Evolutionary conservation across 2,797 vertebrate species (phyloP), one percentile per base, ranked within the genome.

Genomic region (Alca torda): DNA sequence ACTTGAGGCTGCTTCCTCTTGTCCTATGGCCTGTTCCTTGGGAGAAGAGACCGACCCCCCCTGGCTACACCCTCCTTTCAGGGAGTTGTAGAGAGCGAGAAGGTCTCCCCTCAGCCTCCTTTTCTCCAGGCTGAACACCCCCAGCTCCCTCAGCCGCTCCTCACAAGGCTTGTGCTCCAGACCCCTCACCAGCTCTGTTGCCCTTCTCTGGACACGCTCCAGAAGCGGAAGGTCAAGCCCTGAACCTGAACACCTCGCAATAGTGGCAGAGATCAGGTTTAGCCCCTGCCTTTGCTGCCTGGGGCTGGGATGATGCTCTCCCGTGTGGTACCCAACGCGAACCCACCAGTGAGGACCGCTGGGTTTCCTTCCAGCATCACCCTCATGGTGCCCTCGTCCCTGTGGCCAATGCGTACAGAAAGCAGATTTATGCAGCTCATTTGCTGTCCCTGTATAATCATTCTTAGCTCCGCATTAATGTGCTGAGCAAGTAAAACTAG

Each of bases 401-500:
- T 26, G 1, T 1, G 20, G 50, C 67, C 54, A 14, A 15, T 35
- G 16, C 10, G 26, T 18, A 15, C 31, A 1, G 81, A 48, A 37
- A 72, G 57, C 51, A 48, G 83, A 90, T 94, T 93, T 85, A 65
- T 65, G 75, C 93, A 83, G 45, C 93, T 95, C 81, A 3, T 95
- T 69, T 90, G 81, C 82, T 86, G 90, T 91, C 76, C 79, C 69
- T 59, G 45, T 30, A 7, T 74, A 91, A 92, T 91, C 68, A 48
- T 81, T 77, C 89, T 72, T 19, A 81, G 82, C 82, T 79, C 74
- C 39, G 68, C 91, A 41, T 76, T 94, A 78, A 89, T 92, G 86
- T 95, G 95, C 95, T 83, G 78, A 95, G 95, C 79, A 73, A 94
- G 93, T 90, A 45, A 85, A 93, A 82, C 31, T 78, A 67, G 30